These are phyloP conservation scores for Hystrix brachyura DNA, from an alignment of 2,113 vertebrate species.

Conservation along the genomic window DNA sequence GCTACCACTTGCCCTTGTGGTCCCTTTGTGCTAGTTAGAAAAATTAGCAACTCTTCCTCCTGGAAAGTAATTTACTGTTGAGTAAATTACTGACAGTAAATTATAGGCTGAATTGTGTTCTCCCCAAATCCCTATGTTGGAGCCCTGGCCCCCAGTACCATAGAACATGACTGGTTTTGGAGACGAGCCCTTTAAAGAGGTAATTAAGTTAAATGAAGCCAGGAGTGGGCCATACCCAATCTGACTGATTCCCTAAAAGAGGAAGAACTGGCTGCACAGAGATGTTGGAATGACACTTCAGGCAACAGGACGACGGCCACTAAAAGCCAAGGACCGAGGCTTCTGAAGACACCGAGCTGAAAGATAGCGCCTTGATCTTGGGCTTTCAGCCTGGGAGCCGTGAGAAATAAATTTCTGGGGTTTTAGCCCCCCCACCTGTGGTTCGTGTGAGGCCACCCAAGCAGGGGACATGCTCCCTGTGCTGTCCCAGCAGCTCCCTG, in stretches of 20 bases:
- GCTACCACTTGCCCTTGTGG: neutral
- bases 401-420: neutral
- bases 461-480: neutral
- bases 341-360: neutral
- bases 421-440: neutral
- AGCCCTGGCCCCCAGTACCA: neutral
- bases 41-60: neutral
- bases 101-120: neutral
- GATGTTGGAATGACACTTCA: neutral
- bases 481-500: neutral
- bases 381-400: neutral
- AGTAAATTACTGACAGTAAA: neutral
- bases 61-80: neutral
- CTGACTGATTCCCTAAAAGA: neutral
- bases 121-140: neutral
- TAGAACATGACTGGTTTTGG: neutral
- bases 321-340: neutral
- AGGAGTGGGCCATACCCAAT: neutral
- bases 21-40: neutral
- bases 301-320: neutral
- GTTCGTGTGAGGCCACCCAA: neutral
- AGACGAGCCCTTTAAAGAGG: neutral
- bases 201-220: constrained; percentile 8
- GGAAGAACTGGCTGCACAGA: neutral
- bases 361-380: neutral